phyloP scores from a whole-genome alignment of 1,140 invertebrate genomes.

The Pararge aegeria region DNA sequence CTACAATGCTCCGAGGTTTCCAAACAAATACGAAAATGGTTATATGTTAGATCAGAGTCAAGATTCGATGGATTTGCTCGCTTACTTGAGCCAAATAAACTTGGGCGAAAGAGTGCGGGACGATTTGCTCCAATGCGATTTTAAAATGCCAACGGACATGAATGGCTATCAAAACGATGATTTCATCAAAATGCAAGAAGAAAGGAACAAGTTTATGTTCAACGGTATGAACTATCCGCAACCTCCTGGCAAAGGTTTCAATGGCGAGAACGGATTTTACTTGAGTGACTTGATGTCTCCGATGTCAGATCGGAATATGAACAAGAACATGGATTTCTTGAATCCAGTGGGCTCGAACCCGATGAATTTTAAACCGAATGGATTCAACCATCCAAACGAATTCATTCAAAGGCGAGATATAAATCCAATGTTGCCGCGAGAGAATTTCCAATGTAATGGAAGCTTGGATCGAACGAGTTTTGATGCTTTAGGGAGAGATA shows the following conservation, averaged over 20 bases:
- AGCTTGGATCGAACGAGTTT: slow-evolving; percentile 50
- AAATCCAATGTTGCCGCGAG: slow-evolving; percentile 44
- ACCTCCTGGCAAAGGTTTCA: slow-evolving; percentile 45
- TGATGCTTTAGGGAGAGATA: slow-evolving; percentile 46
- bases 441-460: slow-evolving; percentile 49
- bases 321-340: slow-evolving; percentile 55
- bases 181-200: slow-evolving; percentile 53
- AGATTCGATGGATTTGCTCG: slow-evolving; percentile 49
- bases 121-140: slow-evolving; percentile 48
- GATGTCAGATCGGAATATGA: slow-evolving; percentile 43
- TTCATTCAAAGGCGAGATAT: slow-evolving; percentile 58
- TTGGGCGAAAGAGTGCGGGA: slow-evolving; percentile 50
- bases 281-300: slow-evolving; percentile 49
- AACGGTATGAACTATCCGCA: slow-evolving; percentile 55
- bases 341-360: slow-evolving; percentile 43
- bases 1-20: slow-evolving; percentile 49
- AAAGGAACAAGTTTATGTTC: slow-evolving; percentile 56
- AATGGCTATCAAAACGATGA: slow-evolving; percentile 55
- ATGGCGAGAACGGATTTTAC: slow-evolving; percentile 45
- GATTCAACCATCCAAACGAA: slow-evolving; percentile 59
- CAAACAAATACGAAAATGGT: slow-evolving; percentile 51
- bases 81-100: slow-evolving; percentile 63
- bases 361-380: slow-evolving; percentile 63
- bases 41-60: slow-evolving; percentile 53
- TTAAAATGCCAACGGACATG: slow-evolving; percentile 54